Percentiles rank a stretch among this genome's conserved stretches.
phyloP scores from a whole-genome alignment of 2,797 vertebrate genomes.

The Anguilla marmorata region DNA sequence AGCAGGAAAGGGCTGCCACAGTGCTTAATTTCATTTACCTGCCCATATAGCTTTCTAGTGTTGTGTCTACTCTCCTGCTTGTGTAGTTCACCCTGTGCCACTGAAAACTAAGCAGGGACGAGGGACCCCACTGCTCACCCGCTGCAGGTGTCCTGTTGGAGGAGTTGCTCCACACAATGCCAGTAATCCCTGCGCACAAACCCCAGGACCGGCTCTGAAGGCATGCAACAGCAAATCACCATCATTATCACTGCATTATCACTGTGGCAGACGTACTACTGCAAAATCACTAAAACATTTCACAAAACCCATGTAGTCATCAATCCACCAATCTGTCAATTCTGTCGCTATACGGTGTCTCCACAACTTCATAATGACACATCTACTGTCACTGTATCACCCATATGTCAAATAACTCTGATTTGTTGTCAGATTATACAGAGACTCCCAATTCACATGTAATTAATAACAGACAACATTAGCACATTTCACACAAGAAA shows the following conservation, averaged over 20 bases:
- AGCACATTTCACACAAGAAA: neutral
- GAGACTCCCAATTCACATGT: neutral
- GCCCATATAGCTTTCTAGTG: neutral
- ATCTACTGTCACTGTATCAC: neutral
- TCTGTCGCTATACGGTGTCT: neutral
- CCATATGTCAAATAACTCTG: neutral
- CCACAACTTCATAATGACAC: neutral
- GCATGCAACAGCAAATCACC: conserved; percentile 23
- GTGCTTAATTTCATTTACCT: neutral
- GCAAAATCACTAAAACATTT: neutral
- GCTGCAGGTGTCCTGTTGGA: conserved; percentile 62
- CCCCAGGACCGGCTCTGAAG: conserved; percentile 75
- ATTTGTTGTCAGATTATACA: neutral
- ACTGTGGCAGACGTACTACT: neutral
- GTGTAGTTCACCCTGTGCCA: neutral
- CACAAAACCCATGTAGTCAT: neutral
- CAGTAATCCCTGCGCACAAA: conserved; percentile 81
- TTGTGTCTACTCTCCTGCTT: neutral
- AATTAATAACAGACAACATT: neutral
- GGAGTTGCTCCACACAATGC: conserved; percentile 80
- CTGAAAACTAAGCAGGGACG: neutral
- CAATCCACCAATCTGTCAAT: neutral
- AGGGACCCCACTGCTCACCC: conserved; percentile 59
- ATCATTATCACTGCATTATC: neutral
- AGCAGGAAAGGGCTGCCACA: neutral